phyloP scores from a whole-genome alignment of 2,113 vertebrate genomes.

The Macrotis lagotis region DNA sequence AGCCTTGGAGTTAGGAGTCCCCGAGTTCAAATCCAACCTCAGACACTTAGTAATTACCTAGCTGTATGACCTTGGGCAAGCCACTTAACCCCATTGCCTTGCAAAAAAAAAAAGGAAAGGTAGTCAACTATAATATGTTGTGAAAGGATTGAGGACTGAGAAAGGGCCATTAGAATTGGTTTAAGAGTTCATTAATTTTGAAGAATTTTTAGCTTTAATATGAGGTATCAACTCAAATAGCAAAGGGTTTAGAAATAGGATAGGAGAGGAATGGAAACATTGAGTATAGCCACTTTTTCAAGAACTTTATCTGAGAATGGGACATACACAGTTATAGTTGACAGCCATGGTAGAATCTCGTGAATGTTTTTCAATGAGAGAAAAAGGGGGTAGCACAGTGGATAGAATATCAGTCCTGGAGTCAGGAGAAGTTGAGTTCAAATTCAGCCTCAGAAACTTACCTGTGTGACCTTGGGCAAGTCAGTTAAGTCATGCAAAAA shows the following conservation, averaged over 20 bases:
- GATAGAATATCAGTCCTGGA: too few relatives aligned
- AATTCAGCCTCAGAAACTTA: too few relatives aligned
- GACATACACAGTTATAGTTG: neutral
- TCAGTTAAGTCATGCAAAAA: too few relatives aligned
- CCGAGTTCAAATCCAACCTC: too few relatives aligned
- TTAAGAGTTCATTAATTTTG: neutral
- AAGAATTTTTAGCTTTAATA: neutral
- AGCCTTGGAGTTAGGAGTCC: too few relatives aligned
- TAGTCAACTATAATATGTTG: neutral
- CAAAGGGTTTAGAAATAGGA: neutral
- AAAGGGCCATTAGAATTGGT: neutral
- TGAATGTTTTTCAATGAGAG: neutral
- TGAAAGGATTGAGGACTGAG: neutral
- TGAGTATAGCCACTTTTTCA: neutral
- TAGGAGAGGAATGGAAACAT: neutral
- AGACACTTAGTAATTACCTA: too few relatives aligned
- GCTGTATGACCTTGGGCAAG: too few relatives aligned
- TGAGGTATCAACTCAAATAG: neutral
- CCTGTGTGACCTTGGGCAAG: too few relatives aligned
- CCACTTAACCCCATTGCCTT: too few relatives aligned
- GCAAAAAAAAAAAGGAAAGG: too few relatives aligned
- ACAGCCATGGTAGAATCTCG: neutral
- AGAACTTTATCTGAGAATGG: neutral
- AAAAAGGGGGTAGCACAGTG: too few relatives aligned
- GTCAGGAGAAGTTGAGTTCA: too few relatives aligned